Evolutionary conservation across 2,113 vertebrate genomes (phyloP), one percentile per base, ranked within the genome.

Genomic region (Haemorhous mexicanus): DNA sequence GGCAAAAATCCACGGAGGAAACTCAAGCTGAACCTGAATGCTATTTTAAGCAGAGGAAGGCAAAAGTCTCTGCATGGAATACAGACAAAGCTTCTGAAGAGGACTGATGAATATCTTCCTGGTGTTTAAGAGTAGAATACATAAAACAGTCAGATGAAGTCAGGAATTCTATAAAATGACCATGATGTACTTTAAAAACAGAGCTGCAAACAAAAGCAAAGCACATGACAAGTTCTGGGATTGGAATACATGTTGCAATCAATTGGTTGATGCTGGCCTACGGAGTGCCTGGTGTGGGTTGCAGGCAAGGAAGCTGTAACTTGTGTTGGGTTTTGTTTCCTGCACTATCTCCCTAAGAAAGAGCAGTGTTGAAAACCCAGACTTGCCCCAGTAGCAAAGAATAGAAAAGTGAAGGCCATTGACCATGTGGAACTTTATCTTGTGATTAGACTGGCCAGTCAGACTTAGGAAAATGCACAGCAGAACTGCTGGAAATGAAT

Each of bases 1-100:
- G 11, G 47, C 81, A 58, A 84, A 92, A 93, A 85, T 53, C 53
- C 43, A 11, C 33, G 32, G 64, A 83, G 80, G 26, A 90, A 91
- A 70, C 55, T 81, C 13, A 67, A 62, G 35, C 11, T 62, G 43
- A 89, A 77, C 70, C 26, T 87, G 75, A 58, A 43, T 10, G 9
- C 8, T 88, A 30, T 88, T 88, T 85, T 76, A 90, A 84, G 41
- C 41, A 66, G 16, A 21, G 20, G 67, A 43, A 94, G n/a, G 20
- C 41, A 85, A 61, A 93, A 89, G 21, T 47, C 44, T 59, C 39
- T 78, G 35, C 18, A 18, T 1, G 5, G 23, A 84, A 85, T 47
- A 50, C 0, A 4, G 44, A 20, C 35, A 82, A 84, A 89, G 30
- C 16, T 55, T 78, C 46, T 58, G 37, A 55, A 63, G 61, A 84